Base-by-base conservation (phyloP, 2,888 invertebrate species). In the Meghimatium bilineatum region DNA sequence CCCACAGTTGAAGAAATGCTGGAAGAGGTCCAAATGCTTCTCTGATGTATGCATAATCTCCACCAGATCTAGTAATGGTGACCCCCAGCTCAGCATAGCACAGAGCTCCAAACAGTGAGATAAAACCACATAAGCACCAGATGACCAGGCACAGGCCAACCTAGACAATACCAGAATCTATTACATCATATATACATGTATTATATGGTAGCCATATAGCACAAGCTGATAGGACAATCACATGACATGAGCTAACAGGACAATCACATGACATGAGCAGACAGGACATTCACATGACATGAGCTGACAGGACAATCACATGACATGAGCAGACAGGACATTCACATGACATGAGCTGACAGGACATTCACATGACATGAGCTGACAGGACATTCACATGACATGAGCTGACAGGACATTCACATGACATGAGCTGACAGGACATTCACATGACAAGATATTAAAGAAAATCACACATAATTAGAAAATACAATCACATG, bases 21-120 rank as follows among this genome's bases (percentile, higher is more conserved):
- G 96, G 96, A 84, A 97, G 94, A 0, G 97, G 97, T n/a, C 97
- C 97, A 93, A 97, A 97, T 38, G 97, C 91, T 77, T 96, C 96
- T 92, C 96, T 95, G 87, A 97, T 96, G 94, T 98, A 98, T 66
- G 97, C 97, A 94, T 97, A 97, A 94, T 98, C 97, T 81, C 97
- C 97, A 17, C 97, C 97, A 32, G 93, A 93, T 32, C 91, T 82
- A 26, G 89, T 90, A 75, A 93, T 93, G 0, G 93, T 93, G 8
- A 92, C 92, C n/a, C 93, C 93, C 32, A 93, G 89, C 82, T 93
- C 93, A 12, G 93, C 93, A 85, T 93, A 93, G 85, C 93, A 93
- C 79, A 93, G 87, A 8, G 93, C 93, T 23, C 93, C 93, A 74
- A 93, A 80, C 60, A 93, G 87, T 0, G 93, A 93, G 56, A 93